Conservation (phyloP, 2,113 vertebrate species). For the Podilymbus podiceps region DNA sequence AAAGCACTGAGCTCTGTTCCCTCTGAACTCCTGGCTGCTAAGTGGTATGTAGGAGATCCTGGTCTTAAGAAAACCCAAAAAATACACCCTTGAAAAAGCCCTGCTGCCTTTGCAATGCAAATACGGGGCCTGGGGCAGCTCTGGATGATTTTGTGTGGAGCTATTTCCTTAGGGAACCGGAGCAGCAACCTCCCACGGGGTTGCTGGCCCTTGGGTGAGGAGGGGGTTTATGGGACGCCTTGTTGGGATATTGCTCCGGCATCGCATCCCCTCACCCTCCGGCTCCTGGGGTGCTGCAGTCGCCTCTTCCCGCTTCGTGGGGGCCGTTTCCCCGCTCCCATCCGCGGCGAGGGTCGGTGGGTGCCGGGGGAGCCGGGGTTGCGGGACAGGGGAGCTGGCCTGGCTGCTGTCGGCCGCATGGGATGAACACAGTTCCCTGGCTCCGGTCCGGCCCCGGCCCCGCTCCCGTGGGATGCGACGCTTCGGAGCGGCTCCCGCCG, state of each 20-base stretch:
- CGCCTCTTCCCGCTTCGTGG: neutral
- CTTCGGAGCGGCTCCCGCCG: neutral
- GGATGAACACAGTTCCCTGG: neutral
- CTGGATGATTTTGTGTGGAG: neutral
- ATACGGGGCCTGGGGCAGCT: neutral
- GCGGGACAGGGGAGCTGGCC: neutral
- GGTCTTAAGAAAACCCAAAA: neutral
- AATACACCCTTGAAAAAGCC: neutral
- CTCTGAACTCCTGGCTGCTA: conserved; percentile 47
- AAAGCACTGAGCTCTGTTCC: conserved; percentile 20
- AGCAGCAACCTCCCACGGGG: neutral
- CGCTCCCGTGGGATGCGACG: neutral
- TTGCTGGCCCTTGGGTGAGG: accelerated
- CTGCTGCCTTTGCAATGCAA: neutral
- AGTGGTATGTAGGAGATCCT: conserved; percentile 31
- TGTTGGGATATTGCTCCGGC: accelerated
- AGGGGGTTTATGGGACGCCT: neutral
- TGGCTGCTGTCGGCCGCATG: neutral
- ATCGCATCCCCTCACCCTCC: accelerated
- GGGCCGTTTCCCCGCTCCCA: neutral
- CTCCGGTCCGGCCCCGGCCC: no score
- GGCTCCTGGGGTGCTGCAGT: neutral
- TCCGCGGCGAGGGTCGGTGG: accelerated
- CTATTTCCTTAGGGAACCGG: neutral
- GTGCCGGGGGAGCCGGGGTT: accelerated